A percentile compares a stretch with the other conserved stretches of the same genome.
Conservation (phyloP, 2,797 vertebrate genomes). For the Falco rusticolus region DNA sequence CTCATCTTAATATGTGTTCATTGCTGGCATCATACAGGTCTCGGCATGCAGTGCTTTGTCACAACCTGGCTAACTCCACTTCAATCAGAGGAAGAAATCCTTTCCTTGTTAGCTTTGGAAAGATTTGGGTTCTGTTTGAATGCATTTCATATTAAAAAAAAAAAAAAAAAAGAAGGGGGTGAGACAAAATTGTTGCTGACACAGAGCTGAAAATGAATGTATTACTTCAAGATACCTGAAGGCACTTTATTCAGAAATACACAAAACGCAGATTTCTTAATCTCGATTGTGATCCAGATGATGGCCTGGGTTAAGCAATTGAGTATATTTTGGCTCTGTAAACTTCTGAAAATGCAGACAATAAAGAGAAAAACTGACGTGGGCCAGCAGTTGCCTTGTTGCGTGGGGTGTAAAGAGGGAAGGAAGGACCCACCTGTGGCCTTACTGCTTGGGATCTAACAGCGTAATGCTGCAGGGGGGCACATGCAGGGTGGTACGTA, state of each 20-base stretch:
- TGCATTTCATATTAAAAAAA: background rate
- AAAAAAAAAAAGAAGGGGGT: background rate
- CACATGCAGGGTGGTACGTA: rapidly evolving
- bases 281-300: background rate
- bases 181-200: constrained; percentile 35
- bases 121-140: constrained; percentile 8
- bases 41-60: background rate
- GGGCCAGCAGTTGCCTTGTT: background rate
- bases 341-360: constrained; percentile 42
- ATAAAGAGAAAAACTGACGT: background rate
- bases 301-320: constrained; percentile 1
- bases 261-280: constrained; percentile 6
- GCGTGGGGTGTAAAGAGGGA: background rate
- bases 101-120: constrained; percentile 66
- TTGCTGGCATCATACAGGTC: background rate
- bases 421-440: background rate
- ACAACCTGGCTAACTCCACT: background rate
- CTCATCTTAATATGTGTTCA: background rate
- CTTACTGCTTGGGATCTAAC: background rate
- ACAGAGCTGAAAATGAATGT: background rate
- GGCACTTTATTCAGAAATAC: constrained; percentile 12
- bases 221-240: constrained; percentile 17
- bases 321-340: background rate
- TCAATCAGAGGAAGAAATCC: constrained; percentile 27
- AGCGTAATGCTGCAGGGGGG: rapidly evolving